A percentile compares a stretch with the other conserved stretches of the same genome.
Conservation (phyloP, 2,888 invertebrate species). For the Macropis europaea region DNA sequence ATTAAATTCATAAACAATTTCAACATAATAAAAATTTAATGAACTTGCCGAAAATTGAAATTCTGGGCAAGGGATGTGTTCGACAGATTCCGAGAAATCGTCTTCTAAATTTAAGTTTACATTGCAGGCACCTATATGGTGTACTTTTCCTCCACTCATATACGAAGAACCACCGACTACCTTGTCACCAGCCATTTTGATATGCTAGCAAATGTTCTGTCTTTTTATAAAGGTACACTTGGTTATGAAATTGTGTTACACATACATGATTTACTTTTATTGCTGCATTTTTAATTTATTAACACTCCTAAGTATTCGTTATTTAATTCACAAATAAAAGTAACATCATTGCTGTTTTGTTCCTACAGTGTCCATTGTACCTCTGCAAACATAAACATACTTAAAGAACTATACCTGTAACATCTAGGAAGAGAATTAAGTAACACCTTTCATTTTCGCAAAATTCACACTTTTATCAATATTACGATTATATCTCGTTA, state of each 20-base stretch:
- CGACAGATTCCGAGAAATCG: conserved; percentile 61
- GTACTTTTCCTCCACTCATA: conserved; percentile 67
- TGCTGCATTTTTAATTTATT: background rate
- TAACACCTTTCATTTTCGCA: no score
- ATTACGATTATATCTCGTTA: no score
- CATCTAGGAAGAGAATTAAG: no score
- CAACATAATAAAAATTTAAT: background rate
- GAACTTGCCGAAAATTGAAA: conserved; percentile 73
- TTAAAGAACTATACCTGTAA: no score
- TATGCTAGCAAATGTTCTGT: conserved; percentile 12
- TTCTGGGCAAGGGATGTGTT: conserved; percentile 68
- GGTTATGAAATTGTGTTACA: background rate
- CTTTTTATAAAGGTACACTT: background rate
- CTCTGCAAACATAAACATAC: background rate
- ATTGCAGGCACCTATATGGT: conserved; percentile 66
- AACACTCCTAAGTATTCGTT: background rate
- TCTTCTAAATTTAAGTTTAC: conserved; percentile 68
- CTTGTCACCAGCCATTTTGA: conserved; percentile 74
- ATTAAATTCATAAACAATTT: background rate
- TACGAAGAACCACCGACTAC: conserved; percentile 66
- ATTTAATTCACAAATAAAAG: background rate
- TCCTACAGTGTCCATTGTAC: background rate
- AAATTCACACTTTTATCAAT: no score
- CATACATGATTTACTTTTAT: background rate
- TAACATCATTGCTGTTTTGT: background rate